A percentile compares a stretch with the other conserved stretches of the same genome.
Conservation (phyloP, 2,797 vertebrate genomes). For the Onychomys arenicola region DNA sequence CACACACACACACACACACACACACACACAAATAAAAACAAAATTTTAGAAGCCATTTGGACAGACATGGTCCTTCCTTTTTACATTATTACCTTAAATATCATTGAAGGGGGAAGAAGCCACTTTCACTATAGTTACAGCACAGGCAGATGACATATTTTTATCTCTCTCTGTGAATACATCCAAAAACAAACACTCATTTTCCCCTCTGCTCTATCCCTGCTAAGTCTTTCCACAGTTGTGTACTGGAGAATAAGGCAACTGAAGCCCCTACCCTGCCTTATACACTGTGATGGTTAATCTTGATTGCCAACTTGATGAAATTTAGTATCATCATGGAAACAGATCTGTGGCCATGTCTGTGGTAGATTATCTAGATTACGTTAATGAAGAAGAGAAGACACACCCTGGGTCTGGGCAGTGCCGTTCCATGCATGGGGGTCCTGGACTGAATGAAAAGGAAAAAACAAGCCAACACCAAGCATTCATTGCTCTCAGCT, state of each 20-base stretch:
- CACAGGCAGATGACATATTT: no score
- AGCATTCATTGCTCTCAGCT: neutral
- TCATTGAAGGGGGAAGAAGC: neutral
- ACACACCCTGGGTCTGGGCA: neutral
- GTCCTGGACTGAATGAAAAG: neutral
- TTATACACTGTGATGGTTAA: neutral
- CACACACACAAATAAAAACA: neutral
- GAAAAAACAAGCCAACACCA: neutral
- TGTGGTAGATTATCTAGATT: neutral
- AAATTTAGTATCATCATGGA: neutral
- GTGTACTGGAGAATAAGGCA: neutral
- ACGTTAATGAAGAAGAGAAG: neutral
- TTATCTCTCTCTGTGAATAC: neutral
- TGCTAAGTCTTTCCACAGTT: neutral
- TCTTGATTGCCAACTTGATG: neutral
- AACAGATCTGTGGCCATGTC: neutral
- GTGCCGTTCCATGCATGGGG: neutral
- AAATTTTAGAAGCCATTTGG: neutral
- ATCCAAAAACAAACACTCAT: neutral
- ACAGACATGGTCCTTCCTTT: neutral
- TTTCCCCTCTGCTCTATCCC: neutral
- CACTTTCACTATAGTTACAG: neutral
- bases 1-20: neutral
- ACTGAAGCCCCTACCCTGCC: neutral
- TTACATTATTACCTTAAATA: neutral